A percentile compares a stretch with the other conserved stretches of the same genome.
These are phyloP conservation scores for Tychaedon coryphoeus DNA, from an alignment of 2,113 vertebrate species.

Conservation along the genomic window DNA sequence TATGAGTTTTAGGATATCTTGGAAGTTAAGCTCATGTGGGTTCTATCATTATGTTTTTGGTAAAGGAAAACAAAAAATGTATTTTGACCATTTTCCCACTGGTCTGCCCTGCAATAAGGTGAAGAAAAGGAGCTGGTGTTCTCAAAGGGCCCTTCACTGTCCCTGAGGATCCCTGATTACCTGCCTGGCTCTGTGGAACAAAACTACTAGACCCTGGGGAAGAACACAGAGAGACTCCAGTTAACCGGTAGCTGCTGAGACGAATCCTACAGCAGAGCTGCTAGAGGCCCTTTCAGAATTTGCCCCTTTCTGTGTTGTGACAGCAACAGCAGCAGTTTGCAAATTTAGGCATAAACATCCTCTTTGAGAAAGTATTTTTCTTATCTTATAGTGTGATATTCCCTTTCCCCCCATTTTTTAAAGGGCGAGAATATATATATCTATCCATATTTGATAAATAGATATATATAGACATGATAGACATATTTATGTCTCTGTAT, in stretches of 20 bases:
- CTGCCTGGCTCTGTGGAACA: background rate
- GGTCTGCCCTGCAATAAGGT: background rate
- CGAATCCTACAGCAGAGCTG: conserved; percentile 25
- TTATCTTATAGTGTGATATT: background rate
- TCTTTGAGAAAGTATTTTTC: conserved; percentile 38
- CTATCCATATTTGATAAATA: background rate
- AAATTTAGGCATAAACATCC: conserved; percentile 44
- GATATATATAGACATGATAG: background rate
- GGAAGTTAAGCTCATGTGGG: background rate
- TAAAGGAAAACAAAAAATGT: background rate
- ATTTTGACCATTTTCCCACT: background rate
- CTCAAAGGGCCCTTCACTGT: background rate
- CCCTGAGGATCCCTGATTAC: background rate
- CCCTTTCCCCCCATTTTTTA: background rate
- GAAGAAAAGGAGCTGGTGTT: background rate
- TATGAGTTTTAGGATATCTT: background rate
- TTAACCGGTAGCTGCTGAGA: conserved; percentile 19
- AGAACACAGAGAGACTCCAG: background rate
- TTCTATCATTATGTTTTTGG: background rate
- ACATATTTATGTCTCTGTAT: background rate
- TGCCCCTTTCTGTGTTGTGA: background rate
- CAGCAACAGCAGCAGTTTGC: conserved; percentile 17
- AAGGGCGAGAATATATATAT: background rate
- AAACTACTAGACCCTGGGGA: background rate
- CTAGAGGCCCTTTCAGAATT: conserved; percentile 30